Evolutionary conservation across 2,888 invertebrate species (phyloP), one percentile per base, ranked within the genome.

Genomic region (Drosophila kokeensis): DNA sequence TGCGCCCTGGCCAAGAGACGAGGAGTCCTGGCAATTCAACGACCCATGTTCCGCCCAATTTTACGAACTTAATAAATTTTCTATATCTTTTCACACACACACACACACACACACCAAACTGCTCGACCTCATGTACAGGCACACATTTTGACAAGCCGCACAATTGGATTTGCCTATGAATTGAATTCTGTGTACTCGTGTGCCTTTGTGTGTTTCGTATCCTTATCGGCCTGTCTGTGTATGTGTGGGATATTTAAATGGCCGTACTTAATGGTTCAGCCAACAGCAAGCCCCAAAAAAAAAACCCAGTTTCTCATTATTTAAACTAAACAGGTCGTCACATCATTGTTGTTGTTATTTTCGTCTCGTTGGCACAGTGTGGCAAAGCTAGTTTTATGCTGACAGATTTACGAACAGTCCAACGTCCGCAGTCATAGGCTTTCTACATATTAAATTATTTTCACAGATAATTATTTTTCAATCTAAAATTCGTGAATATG

Each of bases 321-420:
- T 88, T 82, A 79, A 81, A 83, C 87, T 81, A 86, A 82, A 71
- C 74, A 93, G 93, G 93, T 79, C 89, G 90, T 58, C 55, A 49
- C 55, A 62, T 63, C 29, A 54, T 21, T 42, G 29, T 65, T 59
- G 11, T 30, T 54, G 32, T 54, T 61, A 32, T 32, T 62, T n/a
- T 42, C 15, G 29, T 29, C 27, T 66, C 30, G 27, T 72, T 63
- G 57, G 53, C 69, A 85, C 84, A 73, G 81, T 85, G 88, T 74
- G 29, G 32, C 73, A 65, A 69, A 73, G 45, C 30, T 34, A 42
- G 62, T 62, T 60, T 54, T 34, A 58, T 45, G 50, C 38, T 32
- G 50, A 64, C 62, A 61, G 59, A 34, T 52, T 60, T 21, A 59
- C 29, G 34, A 34, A 30, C 34, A 8, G 30, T n/a, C 36, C 4